Evolutionary conservation across 2,797 vertebrate genomes (phyloP), one percentile per base, ranked within the genome.

Genomic region (Cirrhinus mrigala): DNA sequence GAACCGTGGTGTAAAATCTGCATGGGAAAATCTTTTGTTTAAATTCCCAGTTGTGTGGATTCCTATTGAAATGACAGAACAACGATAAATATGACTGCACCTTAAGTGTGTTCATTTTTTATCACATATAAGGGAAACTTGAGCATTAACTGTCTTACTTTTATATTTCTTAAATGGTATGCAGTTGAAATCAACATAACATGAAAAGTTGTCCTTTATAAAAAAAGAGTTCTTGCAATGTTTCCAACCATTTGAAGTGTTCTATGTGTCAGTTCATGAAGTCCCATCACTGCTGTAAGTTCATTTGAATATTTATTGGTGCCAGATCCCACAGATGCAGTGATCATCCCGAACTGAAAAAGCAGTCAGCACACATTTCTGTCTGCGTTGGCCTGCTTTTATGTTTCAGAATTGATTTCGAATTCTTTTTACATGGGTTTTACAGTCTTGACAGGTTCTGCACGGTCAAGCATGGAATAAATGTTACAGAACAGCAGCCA

Each of bases 331-430:
- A 78, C n/a, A 73, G 37, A 80, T 29, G 52, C 69, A 70, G 37
- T 4, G 68, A 40, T 44, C 20, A 40, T 18, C 48, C 3, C 68
- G 29, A 48, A n/a, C 46, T 54, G 11, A 58, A 54, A 44, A 71
- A 74, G 58, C 68, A 70, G 27, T 69, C 52, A 48, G 62, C 29
- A 29, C 50, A 84, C 46, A 80, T 84, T 52, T 73, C 24, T 40
- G 71, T 16, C 77, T 33, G 24, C 6, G 12, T 87, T 68, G 54
- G 52, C n/a, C 62, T 33, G 62, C 80, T 60, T 88, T 56, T 52
- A 56, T 68, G 44, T 86, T 81, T 73, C 73, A 81, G 58, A 71
- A 88, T 60, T 68, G 73, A 81, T 84, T 81, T 64, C 69, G 33
- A 78, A 78, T 82, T 71, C 27, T 22, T 81, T 54, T 81, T n/a